Percentiles rank a stretch among this genome's conserved stretches.
phyloP scores from a whole-genome alignment of 2,888 invertebrate genomes.

The Automeris io region DNA sequence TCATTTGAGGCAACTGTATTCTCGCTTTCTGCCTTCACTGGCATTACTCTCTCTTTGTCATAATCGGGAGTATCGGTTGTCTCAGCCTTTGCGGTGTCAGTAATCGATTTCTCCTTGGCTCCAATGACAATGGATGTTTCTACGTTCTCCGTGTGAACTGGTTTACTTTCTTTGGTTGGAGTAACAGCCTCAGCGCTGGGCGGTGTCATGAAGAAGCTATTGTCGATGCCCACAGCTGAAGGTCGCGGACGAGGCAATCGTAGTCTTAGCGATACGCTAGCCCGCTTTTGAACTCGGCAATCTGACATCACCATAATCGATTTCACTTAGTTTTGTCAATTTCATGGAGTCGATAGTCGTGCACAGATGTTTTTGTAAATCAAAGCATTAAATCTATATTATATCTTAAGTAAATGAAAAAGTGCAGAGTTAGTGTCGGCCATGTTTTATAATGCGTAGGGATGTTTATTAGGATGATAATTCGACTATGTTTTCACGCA shows the following conservation, averaged over 20 bases:
- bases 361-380: not conserved
- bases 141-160: constrained; percentile 26
- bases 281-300: constrained; percentile 69
- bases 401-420: not conserved
- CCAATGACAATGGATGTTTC: constrained; percentile 27
- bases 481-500: not conserved
- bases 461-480: not conserved
- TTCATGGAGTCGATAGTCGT: not conserved
- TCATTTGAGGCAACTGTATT: not conserved
- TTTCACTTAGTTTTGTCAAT: not conserved
- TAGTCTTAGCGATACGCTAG: constrained; percentile 61
- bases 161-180: constrained; percentile 40
- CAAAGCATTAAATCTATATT: not conserved
- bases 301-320: constrained; percentile 38
- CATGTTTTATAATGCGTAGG: constrained; percentile 4
- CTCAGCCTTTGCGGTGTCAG: constrained; percentile 1
- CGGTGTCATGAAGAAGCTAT: constrained; percentile 62
- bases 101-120: constrained; percentile 12
- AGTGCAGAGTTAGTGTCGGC: not conserved
- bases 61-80: constrained; percentile 7
- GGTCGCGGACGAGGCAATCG: constrained; percentile 64
- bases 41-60: constrained; percentile 22
- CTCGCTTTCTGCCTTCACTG: constrained; percentile 13
- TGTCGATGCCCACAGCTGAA: constrained; percentile 56
- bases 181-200: constrained; percentile 65